Evolutionary conservation across 2,113 vertebrate genomes (phyloP).

Genomic region (Isichthys henryi): DNA sequence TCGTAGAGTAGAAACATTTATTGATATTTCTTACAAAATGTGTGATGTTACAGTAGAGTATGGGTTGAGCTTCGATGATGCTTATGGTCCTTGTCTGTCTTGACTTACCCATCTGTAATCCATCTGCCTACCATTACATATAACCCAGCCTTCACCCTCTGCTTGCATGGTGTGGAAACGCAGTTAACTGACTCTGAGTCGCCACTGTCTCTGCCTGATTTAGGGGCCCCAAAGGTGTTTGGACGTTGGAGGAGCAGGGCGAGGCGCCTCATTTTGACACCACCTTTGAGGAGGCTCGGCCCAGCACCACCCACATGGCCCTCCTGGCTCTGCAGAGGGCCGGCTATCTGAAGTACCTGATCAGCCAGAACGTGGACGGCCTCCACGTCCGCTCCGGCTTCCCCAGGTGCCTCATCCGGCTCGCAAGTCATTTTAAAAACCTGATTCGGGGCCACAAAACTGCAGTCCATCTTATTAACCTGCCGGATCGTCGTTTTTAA

Average conservation of each 20-base stretch:
- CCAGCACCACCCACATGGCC: conserved; percentile 87
- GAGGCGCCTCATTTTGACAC: conserved; percentile 84
- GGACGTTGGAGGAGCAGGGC: conserved; percentile 89
- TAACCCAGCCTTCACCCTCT: background rate
- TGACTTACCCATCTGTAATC: background rate
- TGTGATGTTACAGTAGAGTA: too few relatives aligned
- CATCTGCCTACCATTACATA: background rate
- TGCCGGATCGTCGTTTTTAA: background rate
- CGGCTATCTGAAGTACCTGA: conserved; percentile 80
- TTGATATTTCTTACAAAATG: too few relatives aligned
- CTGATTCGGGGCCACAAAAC: background rate
- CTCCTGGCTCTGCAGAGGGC: conserved; percentile 80
- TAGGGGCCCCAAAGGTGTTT: conserved; percentile 93
- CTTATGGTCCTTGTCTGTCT: background rate
- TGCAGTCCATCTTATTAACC: background rate
- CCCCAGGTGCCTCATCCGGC: conserved; percentile 67
- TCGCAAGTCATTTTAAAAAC: background rate
- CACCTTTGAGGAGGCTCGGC: conserved; percentile 85
- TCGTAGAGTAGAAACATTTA: too few relatives aligned
- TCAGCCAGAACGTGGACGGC: conserved; percentile 97
- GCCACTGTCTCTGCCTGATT: background rate
- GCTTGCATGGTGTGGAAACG: background rate
- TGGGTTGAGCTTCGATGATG: too few relatives aligned
- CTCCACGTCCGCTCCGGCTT: conserved; percentile 90
- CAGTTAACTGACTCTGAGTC: background rate